Evolutionary conservation across 2,113 vertebrate genomes (phyloP).

Genomic region (Rutilus rutilus): DNA sequence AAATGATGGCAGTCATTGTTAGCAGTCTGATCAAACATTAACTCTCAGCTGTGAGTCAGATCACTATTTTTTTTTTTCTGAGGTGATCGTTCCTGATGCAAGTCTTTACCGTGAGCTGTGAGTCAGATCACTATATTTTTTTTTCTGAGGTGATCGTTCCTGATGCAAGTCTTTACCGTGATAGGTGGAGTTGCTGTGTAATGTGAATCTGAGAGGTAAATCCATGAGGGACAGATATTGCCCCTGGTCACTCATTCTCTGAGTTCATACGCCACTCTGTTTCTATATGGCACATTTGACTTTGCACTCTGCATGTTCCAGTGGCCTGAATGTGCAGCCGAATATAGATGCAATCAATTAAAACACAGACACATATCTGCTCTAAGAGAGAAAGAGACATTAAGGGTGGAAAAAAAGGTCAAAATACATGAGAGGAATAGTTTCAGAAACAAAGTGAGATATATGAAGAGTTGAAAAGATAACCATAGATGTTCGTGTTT

Average conservation of each 20-base stretch:
- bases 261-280: slow-evolving; percentile 5
- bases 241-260: slow-evolving; percentile 2
- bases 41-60: neutral
- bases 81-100: neutral
- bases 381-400: slow-evolving; percentile 25
- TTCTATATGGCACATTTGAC: slow-evolving; percentile 44
- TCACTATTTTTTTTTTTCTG: neutral
- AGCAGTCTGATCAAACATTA: neutral
- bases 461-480: neutral
- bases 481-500: neutral
- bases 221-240: slow-evolving; percentile 10
- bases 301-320: slow-evolving; percentile 44
- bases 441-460: neutral
- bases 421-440: neutral
- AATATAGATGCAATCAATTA: slow-evolving; percentile 52
- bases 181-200: neutral
- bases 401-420: neutral
- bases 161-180: neutral
- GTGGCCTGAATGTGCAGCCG: slow-evolving; percentile 49
- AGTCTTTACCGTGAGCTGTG: neutral
- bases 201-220: slow-evolving; percentile 23
- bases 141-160: neutral
- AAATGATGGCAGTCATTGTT: neutral
- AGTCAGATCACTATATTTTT: neutral
- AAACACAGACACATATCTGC: slow-evolving; percentile 50